Evolutionary conservation across 2,113 vertebrate genomes (phyloP), one percentile per base, ranked within the genome.

Genomic region (Solenodon paradoxus): DNA sequence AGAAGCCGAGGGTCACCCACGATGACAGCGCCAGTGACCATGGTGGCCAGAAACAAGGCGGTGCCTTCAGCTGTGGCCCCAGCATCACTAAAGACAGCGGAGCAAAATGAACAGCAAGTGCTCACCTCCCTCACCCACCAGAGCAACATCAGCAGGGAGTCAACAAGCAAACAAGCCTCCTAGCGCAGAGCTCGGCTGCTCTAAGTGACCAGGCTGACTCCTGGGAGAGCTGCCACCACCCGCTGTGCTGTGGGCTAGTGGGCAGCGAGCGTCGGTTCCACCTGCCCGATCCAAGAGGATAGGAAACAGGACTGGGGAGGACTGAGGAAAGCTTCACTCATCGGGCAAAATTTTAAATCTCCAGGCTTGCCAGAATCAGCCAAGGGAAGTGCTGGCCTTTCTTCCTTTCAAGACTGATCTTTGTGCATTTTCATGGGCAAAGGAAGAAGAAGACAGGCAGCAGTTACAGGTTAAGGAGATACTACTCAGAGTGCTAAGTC

Each of bases 111-210:
- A 51, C 24, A 55, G 0, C 0, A 12, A 22, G 28, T 66, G 63
- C n/a, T n/a, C 40, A 13, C n/a, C 30, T 9, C 64, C 3, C n/a
- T n/a, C 17, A 6, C 0, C 0, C 7, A 72, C 26, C 13, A 90
- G 35, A 28, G 32, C 20, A 55, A 84, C 35, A 53, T 47, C 71
- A 84, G 15, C 77, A 40, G 57, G 45, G 69, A 75, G 49, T 9
- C 32, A 55, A 19, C 19, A 42, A 32, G 30, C 61, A 28, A 57
- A 71, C 15, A 51, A 19, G 32, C 66, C 32, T 22, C 17, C 0
- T 0, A 19, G n/a, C 11, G 78, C 64, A 12, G 8, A 2, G 26
- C n/a, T 26, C 7, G 5, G 59, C n/a, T 32, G 30, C 30, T 75
- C 68, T 17, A 15, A 51, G 30, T 30, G 4, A 17, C 53, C 9